Evolutionary conservation across 2,888 invertebrate species (phyloP), one percentile per base, ranked within the genome.

Genomic region (Clivina fossor): DNA sequence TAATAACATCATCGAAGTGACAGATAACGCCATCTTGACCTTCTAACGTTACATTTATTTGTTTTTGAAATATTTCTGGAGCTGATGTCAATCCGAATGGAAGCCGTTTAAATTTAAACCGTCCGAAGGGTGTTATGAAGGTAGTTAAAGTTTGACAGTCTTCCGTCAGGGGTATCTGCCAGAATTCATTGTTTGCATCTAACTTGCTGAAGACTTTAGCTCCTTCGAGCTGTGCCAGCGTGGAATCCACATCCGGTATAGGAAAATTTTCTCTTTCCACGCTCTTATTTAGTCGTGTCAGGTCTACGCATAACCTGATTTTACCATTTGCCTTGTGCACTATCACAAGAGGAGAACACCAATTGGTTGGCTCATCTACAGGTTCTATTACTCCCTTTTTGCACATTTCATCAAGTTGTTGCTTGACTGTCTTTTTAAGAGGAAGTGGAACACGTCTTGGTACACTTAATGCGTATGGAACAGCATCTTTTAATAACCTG

Each of bases 131-230:
- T 15, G 58, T 50, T n/a, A 50, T 49, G 30, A 58, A 50, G 1
- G 47, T 54, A 13, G 44, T 51, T 11, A 54, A 35, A 2, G 18
- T 26, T 24, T 26, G 32, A 5, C 37, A 28, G 18, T 53, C 19
- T 2, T 47, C 37, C 13, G 22, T 26, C 9, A 59, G 13, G 3
- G 38, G 41, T 20, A 60, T 55, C 46, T 60, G 60, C 57, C 57
- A 58, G 51, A 60, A 60, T 38, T 56, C 60, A 9, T 15, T 54
- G 18, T 38, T 55, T 9, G 54, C 54, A 47, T 55, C 54, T n/a
- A 55, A 22, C 15, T 35, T 51, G 32, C 40, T 53, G 15, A 57
- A 57, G 24, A 44, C 28, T 44, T 51, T 33, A 20, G 51, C 57
- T 11, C 40, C 32, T 43, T 18, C 43, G 4, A 43, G 18, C 11